These are phyloP conservation scores for Cottoperca gobio DNA, from an alignment of 2,797 vertebrate species.

Conservation along the genomic window DNA sequence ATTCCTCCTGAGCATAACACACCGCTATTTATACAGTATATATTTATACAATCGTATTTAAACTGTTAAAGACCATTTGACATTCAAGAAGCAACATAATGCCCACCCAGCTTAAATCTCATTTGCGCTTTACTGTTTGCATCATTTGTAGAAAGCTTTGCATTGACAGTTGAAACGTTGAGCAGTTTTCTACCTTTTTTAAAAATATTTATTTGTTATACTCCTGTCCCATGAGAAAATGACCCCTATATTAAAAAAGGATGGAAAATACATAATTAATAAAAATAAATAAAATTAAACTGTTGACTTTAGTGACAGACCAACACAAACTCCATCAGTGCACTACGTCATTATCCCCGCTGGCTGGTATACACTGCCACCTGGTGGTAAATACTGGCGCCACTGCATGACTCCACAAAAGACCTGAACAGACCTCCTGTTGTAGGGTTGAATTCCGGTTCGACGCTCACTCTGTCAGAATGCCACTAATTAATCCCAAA, in stretches of 20 bases:
- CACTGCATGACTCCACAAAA: not conserved
- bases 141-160: not conserved
- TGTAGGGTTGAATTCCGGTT: not conserved
- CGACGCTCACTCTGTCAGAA: not conserved
- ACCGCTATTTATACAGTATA: not conserved
- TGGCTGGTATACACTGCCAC: constrained; percentile 51
- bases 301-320: not conserved
- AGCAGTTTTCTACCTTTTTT: not conserved
- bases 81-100: not conserved
- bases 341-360: not conserved
- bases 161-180: not conserved
- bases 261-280: not conserved
- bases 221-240: not conserved
- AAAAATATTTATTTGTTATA: too few relatives aligned
- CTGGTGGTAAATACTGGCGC: constrained; percentile 45
- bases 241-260: not conserved
- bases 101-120: not conserved
- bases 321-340: not conserved
- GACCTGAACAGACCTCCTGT: not conserved
- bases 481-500: not conserved
- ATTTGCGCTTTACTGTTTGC: not conserved
- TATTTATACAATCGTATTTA: not conserved
- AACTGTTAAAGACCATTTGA: not conserved
- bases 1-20: not conserved
- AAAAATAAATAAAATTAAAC: not conserved